Evolutionary conservation across 2,113 vertebrate genomes (phyloP).

Genomic region (Opisthocomus hoazin): DNA sequence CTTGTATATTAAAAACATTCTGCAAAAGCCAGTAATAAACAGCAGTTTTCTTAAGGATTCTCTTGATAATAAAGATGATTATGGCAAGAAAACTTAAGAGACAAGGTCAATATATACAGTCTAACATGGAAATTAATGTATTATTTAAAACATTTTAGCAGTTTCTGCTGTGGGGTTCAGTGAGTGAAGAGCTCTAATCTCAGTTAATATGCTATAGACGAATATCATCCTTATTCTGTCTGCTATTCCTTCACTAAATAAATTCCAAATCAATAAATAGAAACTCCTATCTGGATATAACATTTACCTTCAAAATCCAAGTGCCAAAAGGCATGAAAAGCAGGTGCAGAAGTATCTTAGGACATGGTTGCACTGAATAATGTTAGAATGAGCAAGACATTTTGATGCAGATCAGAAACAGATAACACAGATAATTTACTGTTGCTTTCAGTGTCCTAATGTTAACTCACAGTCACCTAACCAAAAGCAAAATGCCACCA

Average conservation of each 20-base stretch:
- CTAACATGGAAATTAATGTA: background rate
- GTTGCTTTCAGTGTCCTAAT: background rate
- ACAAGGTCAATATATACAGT: background rate
- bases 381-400: background rate
- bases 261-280: background rate
- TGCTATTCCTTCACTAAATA: background rate
- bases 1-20: background rate
- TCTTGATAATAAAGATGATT: background rate
- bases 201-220: background rate
- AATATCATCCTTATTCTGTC: background rate
- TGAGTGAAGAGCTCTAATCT: background rate
- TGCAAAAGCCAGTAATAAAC: background rate
- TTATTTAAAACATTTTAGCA: background rate
- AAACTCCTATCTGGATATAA: background rate
- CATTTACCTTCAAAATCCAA: background rate
- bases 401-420: background rate
- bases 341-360: background rate
- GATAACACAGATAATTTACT: background rate
- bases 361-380: background rate
- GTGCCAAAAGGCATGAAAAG: background rate
- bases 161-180: background rate
- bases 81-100: background rate
- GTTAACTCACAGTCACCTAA: background rate
- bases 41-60: background rate
- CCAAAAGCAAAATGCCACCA: background rate